phyloP scores from a whole-genome alignment of 2,113 vertebrate genomes.

The Lepidothrix coronata region DNA sequence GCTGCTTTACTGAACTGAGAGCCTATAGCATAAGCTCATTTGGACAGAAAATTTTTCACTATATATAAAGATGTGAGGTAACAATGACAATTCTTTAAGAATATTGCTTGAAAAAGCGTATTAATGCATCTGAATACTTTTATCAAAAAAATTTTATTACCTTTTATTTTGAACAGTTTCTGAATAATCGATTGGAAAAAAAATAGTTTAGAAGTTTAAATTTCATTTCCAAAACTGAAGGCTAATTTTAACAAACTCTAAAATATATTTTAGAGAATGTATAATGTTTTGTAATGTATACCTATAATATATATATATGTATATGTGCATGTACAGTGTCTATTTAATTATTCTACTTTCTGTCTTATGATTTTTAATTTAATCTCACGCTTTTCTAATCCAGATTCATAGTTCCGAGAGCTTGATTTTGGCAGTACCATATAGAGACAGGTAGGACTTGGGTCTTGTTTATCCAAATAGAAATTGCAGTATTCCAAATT shows the following conservation, averaged over 20 bases:
- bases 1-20: neutral
- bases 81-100: neutral
- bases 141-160: neutral
- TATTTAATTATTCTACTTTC: neutral
- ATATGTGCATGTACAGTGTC: rapidly evolving
- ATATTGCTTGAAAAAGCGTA: neutral
- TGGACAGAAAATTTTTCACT: neutral
- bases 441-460: neutral
- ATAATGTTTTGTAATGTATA: neutral
- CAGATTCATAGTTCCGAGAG: neutral
- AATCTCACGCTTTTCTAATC: neutral
- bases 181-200: neutral
- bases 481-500: neutral
- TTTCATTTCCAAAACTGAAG: neutral
- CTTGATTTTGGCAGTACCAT: neutral
- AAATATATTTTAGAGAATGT: neutral
- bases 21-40: neutral
- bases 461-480: neutral
- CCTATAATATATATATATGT: neutral
- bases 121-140: neutral
- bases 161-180: neutral
- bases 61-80: rapidly evolving
- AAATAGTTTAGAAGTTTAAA: neutral
- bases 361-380: neutral
- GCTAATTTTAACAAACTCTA: neutral